Percentiles rank a stretch among this genome's conserved stretches.
phyloP scores from a whole-genome alignment of 2,113 vertebrate genomes.

The Ictalurus punctatus region DNA sequence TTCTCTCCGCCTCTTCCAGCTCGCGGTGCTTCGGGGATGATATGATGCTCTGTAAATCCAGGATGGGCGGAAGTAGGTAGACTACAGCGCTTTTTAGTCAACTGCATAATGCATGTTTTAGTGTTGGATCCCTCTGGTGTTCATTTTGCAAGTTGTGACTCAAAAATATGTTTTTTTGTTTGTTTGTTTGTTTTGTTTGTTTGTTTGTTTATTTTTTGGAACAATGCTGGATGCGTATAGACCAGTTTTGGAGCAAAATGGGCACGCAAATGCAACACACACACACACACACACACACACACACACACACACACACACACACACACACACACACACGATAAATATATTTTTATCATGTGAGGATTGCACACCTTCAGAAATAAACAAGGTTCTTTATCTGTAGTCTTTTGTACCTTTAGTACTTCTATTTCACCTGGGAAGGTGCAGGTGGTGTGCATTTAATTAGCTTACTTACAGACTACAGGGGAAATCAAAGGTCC shows the following conservation, averaged over 20 bases:
- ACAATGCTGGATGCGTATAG: not conserved
- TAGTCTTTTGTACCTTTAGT: not conserved
- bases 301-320: not conserved
- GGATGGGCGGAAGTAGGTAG: not conserved
- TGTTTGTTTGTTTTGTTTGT: not conserved
- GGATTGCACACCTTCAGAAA: not conserved
- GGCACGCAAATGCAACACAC: not conserved
- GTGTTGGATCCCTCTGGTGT: not conserved
- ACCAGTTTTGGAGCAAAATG: slow-evolving; percentile 6
- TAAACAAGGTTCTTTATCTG: not conserved
- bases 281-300: not conserved
- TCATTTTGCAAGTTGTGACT: not conserved
- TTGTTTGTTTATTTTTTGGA: not conserved
- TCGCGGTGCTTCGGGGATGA: not conserved
- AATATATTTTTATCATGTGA: not conserved
- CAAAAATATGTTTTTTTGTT: not conserved
- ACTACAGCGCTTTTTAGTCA: not conserved
- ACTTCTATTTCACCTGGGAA: not conserved
- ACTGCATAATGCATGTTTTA: not conserved
- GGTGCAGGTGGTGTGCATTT: not conserved
- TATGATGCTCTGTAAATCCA: not conserved
- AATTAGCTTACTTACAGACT: too few relatives aligned
- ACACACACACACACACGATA: not conserved
- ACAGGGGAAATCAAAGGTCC: not conserved
- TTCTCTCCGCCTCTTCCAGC: not conserved